These are phyloP conservation scores for Planococcus citri DNA, from an alignment of 1,140 invertebrate genomes.

Conservation along the genomic window DNA sequence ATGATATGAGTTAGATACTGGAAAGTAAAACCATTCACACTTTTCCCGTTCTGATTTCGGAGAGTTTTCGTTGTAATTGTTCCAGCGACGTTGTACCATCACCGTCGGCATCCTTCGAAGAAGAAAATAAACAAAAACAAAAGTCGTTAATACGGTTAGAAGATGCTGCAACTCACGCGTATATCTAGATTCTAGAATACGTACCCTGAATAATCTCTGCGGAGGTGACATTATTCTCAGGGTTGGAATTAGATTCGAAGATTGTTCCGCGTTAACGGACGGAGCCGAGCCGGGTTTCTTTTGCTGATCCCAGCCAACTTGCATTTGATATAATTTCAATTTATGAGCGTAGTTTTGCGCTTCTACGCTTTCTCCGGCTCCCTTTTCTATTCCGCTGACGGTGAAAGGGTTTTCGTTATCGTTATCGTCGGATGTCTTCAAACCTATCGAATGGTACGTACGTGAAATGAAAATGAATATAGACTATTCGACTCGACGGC, in stretches of 20 bases:
- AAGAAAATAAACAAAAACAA: background rate
- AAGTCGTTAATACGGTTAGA: background rate
- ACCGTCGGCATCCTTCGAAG: conserved; percentile 5
- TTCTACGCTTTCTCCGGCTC: conserved; percentile 2
- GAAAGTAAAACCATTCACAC: background rate
- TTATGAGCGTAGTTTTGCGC: background rate
- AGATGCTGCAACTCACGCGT: too few species aligned
- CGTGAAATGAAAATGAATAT: background rate
- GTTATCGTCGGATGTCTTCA: background rate
- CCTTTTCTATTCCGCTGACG: background rate
- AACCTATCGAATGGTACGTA: background rate
- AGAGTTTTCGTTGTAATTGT: conserved; percentile 1
- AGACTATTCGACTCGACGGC: too few species aligned
- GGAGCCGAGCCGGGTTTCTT: background rate
- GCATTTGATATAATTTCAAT: conserved; percentile 6
- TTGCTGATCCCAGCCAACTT: background rate
- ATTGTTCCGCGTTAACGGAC: background rate
- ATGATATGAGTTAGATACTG: conserved; percentile 9
- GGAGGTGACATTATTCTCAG: conserved; percentile 2
- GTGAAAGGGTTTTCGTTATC: background rate
- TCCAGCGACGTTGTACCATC: background rate
- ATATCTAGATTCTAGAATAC: background rate
- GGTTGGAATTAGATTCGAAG: conserved; percentile 5
- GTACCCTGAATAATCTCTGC: background rate
- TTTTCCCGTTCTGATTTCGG: background rate